Percentiles rank a stretch among this genome's conserved stretches.
Evolutionary conservation across 2,797 vertebrate genomes (phyloP).

Genomic region (Nyctalus aviator): DNA sequence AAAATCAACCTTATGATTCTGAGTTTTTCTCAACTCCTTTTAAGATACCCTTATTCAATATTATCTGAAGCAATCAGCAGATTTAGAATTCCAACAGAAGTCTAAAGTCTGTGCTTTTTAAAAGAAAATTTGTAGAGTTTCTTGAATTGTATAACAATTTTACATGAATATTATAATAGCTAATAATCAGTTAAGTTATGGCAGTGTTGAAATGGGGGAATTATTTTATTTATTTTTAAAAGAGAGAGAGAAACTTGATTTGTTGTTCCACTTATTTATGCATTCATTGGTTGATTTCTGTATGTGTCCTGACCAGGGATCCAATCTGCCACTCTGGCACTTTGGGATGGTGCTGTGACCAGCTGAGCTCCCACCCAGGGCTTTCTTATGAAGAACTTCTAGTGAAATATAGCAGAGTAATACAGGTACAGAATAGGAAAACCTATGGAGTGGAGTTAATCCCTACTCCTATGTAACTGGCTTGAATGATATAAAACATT

Average conservation of each 20-base stretch:
- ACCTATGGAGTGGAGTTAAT: neutral
- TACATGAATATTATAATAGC: neutral
- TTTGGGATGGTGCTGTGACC: neutral
- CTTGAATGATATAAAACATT: neutral
- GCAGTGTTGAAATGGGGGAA: neutral
- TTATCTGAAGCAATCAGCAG: conserved; percentile 17
- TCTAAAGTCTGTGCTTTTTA: neutral
- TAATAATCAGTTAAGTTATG: conserved; percentile 19
- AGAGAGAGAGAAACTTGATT: neutral
- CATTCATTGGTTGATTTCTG: neutral
- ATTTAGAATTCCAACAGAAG: conserved; percentile 53
- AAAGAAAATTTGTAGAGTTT: conserved; percentile 1
- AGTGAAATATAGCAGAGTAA: neutral
- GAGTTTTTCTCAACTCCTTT: conserved; percentile 28
- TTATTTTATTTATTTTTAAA: neutral
- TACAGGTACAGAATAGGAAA: neutral
- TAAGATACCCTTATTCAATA: conserved; percentile 5
- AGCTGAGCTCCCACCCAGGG: neutral
- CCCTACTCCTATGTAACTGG: neutral
- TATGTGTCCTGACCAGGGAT: neutral
- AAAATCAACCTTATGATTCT: conserved; percentile 30
- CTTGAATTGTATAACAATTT: conserved; percentile 29
- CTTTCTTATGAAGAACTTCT: neutral
- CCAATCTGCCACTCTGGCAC: neutral
- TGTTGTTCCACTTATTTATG: neutral